Conservation (phyloP, 1,140 invertebrate genomes). For the Mizuhopecten yessoensis region DNA sequence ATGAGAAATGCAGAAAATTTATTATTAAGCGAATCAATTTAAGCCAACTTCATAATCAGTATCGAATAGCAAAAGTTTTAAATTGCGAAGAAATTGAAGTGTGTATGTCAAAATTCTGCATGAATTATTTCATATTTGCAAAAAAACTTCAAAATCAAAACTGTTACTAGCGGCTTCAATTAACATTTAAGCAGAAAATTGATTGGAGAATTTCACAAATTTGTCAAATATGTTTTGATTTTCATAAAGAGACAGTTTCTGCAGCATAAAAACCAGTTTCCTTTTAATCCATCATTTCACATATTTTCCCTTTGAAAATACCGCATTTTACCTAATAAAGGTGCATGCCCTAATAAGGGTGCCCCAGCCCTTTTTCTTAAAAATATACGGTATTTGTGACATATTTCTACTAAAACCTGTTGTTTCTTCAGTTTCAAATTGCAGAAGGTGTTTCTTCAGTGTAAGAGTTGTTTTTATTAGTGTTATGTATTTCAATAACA, state of each 20-base stretch:
- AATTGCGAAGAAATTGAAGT: background rate
- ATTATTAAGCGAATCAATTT: too few relatives aligned
- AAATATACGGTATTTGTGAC: too few relatives aligned
- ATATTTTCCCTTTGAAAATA: background rate
- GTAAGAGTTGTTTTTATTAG: background rate
- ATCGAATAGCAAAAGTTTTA: too few relatives aligned
- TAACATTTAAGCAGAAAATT: background rate
- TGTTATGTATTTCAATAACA: background rate
- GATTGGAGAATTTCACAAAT: background rate
- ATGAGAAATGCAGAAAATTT: background rate
- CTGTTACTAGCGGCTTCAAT: background rate
- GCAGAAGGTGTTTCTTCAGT: conserved; percentile 14
- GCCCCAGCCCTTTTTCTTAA: too few relatives aligned
- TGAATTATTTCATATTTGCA: background rate
- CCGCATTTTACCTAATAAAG: too few relatives aligned
- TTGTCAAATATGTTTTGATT: background rate
- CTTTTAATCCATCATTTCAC: too few relatives aligned
- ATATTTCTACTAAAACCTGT: background rate
- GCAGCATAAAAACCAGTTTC: background rate
- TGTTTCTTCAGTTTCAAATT: background rate
- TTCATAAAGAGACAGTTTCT: background rate
- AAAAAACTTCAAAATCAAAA: background rate
- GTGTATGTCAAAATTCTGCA: too few relatives aligned
- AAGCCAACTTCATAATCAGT: too few relatives aligned
- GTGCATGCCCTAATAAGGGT: too few relatives aligned